A percentile compares a stretch with the other conserved stretches of the same genome.
These are phyloP conservation scores for Anoplophora glabripennis DNA, from an alignment of 1,140 invertebrate genomes.

Conservation along the genomic window DNA sequence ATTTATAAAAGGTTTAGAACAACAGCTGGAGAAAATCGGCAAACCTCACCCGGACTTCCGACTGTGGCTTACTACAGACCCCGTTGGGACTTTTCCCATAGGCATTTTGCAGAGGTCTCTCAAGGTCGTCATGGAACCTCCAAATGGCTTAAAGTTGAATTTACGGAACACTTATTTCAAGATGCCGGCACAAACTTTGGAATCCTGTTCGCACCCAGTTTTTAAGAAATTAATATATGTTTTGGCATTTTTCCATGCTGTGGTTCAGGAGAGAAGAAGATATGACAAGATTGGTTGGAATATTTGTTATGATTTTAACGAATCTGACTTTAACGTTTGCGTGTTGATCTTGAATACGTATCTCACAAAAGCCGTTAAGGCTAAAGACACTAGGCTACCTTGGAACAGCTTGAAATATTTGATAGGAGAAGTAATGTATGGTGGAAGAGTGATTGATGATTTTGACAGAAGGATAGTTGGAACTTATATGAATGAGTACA, in stretches of 20 bases:
- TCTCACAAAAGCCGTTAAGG: constrained; percentile 64
- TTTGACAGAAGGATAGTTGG: constrained; percentile 81
- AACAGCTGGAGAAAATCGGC: constrained; percentile 71
- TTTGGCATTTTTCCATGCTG: constrained; percentile 86
- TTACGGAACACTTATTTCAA: constrained; percentile 86
- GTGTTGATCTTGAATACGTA: constrained; percentile 80
- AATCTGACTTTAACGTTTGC: constrained; percentile 86
- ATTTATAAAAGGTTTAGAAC: constrained; percentile 80
- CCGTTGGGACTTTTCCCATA: constrained; percentile 79
- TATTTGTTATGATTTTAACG: constrained; percentile 88
- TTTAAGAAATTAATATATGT: constrained; percentile 81
- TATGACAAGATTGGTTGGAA: constrained; percentile 95
- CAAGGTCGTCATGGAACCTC: constrained; percentile 72
- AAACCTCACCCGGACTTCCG: constrained; percentile 85
- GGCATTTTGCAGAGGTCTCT: constrained; percentile 78
- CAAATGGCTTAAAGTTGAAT: constrained; percentile 73
- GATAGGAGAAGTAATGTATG: constrained; percentile 88
- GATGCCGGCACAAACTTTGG: constrained; percentile 66
- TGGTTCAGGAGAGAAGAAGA: constrained; percentile 84
- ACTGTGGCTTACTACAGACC: constrained; percentile 90
- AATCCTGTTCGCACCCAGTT: constrained; percentile 67
- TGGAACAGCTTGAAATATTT: constrained; percentile 89
- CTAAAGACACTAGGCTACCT: constrained; percentile 65
- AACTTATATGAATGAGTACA: constrained; percentile 90
- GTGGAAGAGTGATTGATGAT: constrained; percentile 84